A percentile compares a stretch with the other conserved stretches of the same genome.
Evolutionary conservation across 2,888 invertebrate genomes (phyloP).

Genomic region (Pyrrhosoma nymphula): DNA sequence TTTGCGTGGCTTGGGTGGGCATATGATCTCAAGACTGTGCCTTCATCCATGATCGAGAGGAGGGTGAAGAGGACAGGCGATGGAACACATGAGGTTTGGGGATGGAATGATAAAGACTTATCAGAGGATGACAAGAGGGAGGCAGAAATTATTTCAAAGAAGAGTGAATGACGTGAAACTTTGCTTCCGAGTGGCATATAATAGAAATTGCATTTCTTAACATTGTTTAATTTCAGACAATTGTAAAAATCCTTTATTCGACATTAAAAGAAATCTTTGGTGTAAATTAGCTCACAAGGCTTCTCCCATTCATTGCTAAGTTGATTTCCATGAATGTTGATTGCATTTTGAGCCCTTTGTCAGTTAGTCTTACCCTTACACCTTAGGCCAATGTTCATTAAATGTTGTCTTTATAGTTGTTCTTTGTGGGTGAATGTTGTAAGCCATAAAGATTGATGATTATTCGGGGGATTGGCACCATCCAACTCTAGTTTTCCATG

Average conservation of each 20-base stretch:
- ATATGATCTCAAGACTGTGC: conserved; percentile 89
- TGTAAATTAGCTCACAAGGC: background rate
- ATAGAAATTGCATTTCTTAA: background rate
- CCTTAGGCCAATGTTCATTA: background rate
- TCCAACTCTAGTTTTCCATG: background rate
- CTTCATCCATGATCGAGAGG: conserved; percentile 79
- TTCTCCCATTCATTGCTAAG: background rate
- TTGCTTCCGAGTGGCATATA: background rate
- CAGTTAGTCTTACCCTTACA: background rate
- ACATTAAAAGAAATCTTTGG: conserved; percentile 20
- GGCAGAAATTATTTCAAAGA: conserved; percentile 45
- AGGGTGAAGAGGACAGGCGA: conserved; percentile 88
- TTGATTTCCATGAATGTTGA: background rate
- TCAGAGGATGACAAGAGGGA: conserved; percentile 50
- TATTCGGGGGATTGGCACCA: background rate
- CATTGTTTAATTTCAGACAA: conserved; percentile 8
- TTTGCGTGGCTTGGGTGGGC: conserved; percentile 92
- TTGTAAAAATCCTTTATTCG: conserved; percentile 8
- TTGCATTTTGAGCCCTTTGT: conserved; percentile 20
- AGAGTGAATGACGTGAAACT: background rate
- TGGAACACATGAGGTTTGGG: conserved; percentile 88
- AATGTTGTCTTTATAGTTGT: background rate
- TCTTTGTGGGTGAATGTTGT: background rate
- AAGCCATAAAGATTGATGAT: background rate
- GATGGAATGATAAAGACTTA: conserved; percentile 86